Conservation (phyloP, 2,797 vertebrate species). For the Sparus aurata region DNA sequence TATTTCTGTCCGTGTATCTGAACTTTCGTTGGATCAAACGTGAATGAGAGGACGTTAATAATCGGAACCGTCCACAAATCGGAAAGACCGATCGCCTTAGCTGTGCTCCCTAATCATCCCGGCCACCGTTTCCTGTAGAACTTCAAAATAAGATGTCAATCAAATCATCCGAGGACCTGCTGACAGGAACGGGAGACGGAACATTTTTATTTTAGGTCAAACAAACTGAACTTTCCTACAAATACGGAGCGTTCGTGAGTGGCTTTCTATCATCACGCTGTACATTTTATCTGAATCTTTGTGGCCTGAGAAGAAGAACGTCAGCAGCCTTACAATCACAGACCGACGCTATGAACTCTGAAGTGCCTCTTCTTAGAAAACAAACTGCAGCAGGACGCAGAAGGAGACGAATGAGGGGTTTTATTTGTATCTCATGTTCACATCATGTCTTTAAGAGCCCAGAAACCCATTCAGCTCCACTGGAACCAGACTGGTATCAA, state of each 20-base stretch:
- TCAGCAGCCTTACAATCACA: slow-evolving; percentile 50
- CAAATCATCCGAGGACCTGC: slow-evolving; percentile 41
- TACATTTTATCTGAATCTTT: not conserved
- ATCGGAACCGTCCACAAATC: slow-evolving; percentile 52
- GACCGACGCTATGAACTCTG: slow-evolving; percentile 17
- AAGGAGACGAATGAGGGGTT: not conserved
- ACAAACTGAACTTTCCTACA: not conserved
- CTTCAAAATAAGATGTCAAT: slow-evolving; percentile 45
- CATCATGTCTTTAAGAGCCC: not conserved
- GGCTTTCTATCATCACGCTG: not conserved
- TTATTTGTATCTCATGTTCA: not conserved
- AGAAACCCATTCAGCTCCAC: not conserved
- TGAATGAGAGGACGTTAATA: slow-evolving; percentile 48
- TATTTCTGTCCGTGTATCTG: slow-evolving; percentile 46
- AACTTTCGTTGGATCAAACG: slow-evolving; percentile 47
- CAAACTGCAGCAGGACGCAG: slow-evolving; percentile 14
- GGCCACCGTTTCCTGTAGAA: slow-evolving; percentile 30
- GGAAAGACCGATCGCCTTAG: slow-evolving; percentile 62
- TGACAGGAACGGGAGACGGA: not conserved
- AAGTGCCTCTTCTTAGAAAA: slow-evolving; percentile 73
- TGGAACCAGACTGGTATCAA: slow-evolving; percentile 1
- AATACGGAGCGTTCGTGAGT: not conserved
- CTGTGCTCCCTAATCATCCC: slow-evolving; percentile 28
- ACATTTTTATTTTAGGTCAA: not conserved
- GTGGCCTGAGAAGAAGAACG: not conserved